Base-by-base conservation (phyloP, 23 tunicate genomes). In the Diplosoma virens region DNA sequence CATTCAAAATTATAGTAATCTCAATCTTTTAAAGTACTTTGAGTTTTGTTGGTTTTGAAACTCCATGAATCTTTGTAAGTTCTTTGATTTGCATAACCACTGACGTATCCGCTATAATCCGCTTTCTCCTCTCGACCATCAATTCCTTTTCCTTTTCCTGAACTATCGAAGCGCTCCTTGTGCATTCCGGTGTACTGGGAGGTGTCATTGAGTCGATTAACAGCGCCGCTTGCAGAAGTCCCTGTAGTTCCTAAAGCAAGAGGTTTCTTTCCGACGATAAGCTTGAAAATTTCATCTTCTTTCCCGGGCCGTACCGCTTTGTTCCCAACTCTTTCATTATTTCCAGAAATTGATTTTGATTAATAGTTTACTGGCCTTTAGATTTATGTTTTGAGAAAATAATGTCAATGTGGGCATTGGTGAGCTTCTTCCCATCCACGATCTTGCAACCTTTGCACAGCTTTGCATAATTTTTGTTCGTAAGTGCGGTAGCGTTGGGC, bases 151-250 rank as follows among this genome's bases (percentile, higher is more conserved):
- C 94, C 86, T 48, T 80, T 86, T 32, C 88, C 87, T 53, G 47
- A 11, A 24, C 23, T 18, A 25, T 55, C 61, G 22, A 55, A 55
- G n/a, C 23, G n/a, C 22, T 55, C 67, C 78, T 28, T 80, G 81
- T 37, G 73, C 30, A 75, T 64, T 34, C 97, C 97, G n/a, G 97
- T 90, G 82, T 90, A 90, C 41, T 84, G 75, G 22, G 90, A 84
- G 3, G 97, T 30, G 26, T 90, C 90, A 11, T 90, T 90, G 75
- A 90, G 67, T 45, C 75, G 82, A 1, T 71, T 86, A 21, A 90
- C 97, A 0, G 81, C 84, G 14, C 86, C 86, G n/a, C 79, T 84
- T 50, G 79, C 84, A 2, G 90, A 73, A 0, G 86, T 84, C 79
- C 59, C 83, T 27, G 83, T 79, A 0, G 34, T 32, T 20, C 83